These are phyloP conservation scores for Bubo bubo DNA, from an alignment of 2,113 vertebrate genomes.

Conservation along the genomic window DNA sequence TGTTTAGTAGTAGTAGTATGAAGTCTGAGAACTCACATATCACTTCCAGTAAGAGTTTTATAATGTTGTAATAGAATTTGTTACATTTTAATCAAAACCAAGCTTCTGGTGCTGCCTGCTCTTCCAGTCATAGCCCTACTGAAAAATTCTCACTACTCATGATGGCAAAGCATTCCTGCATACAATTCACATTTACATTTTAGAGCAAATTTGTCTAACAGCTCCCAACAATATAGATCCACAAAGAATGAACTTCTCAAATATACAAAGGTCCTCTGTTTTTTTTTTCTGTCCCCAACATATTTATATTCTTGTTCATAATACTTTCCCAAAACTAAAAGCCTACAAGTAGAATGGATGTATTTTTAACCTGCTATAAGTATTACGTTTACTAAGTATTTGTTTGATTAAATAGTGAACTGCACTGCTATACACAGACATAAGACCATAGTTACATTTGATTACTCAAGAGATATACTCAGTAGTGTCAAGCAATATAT, in stretches of 20 bases:
- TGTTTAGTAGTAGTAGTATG: neutral
- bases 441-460: neutral
- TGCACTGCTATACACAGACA: neutral
- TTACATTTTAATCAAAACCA: neutral
- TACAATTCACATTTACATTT: neutral
- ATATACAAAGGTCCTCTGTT: neutral
- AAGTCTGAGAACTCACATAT: neutral
- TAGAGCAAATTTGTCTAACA: neutral
- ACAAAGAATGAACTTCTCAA: neutral
- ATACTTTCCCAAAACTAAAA: neutral
- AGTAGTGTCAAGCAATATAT: neutral
- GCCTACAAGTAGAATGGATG: no score
- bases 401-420: neutral
- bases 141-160: neutral
- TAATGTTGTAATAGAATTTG: neutral
- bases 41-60: neutral
- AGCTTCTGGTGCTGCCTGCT: neutral
- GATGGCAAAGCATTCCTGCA: neutral
- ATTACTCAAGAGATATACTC: neutral
- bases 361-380: neutral
- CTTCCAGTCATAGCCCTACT: neutral
- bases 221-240: accelerated
- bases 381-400: neutral
- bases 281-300: neutral
- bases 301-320: neutral